Evolutionary conservation across 37 sponge, comb jelly and placozoan genomes (phyloP).

Genomic region (Dysidea cf. avara): DNA sequence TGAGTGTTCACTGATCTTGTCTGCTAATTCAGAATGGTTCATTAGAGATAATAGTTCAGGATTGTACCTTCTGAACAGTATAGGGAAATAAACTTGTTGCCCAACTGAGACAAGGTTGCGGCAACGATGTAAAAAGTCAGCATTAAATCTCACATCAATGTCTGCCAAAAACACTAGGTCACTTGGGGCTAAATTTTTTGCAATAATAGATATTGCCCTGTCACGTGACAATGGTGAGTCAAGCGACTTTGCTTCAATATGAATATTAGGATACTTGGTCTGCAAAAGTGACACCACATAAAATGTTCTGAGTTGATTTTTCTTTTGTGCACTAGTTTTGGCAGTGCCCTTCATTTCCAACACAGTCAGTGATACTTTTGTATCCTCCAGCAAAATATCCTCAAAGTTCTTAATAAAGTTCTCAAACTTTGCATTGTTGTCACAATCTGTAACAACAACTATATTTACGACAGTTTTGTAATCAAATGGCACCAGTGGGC

Average conservation of each 20-base stretch:
- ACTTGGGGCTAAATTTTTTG: conserved; percentile 14
- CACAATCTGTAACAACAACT: conserved; percentile 11
- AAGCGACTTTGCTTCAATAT: neutral
- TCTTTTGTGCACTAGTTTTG: neutral
- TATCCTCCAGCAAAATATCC: conserved; percentile 8
- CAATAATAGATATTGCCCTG: conserved; percentile 8
- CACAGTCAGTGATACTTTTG: conserved; percentile 9
- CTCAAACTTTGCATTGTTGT: conserved; percentile 7
- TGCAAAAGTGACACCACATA: neutral
- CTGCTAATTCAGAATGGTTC: conserved; percentile 8
- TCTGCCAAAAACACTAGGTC: conserved; percentile 34
- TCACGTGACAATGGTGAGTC: conserved; percentile 28
- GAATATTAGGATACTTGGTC: conserved; percentile 4
- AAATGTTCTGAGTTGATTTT: neutral
- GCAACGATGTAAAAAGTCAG: conserved; percentile 25
- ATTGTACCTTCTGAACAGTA: conserved; percentile 7
- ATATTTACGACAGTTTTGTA: conserved; percentile 1
- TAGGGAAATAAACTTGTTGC: conserved; percentile 45
- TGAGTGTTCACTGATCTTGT: conserved; percentile 18
- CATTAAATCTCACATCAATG: conserved; percentile 21
- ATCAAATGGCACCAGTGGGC: neutral
- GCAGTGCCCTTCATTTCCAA: conserved; percentile 30
- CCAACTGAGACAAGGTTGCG: conserved; percentile 29
- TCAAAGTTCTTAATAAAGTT: conserved; percentile 27
- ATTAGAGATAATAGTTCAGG: conserved; percentile 3